Base-by-base conservation (phyloP, 2,888 invertebrate species). In the Clistopyga incitator region DNA sequence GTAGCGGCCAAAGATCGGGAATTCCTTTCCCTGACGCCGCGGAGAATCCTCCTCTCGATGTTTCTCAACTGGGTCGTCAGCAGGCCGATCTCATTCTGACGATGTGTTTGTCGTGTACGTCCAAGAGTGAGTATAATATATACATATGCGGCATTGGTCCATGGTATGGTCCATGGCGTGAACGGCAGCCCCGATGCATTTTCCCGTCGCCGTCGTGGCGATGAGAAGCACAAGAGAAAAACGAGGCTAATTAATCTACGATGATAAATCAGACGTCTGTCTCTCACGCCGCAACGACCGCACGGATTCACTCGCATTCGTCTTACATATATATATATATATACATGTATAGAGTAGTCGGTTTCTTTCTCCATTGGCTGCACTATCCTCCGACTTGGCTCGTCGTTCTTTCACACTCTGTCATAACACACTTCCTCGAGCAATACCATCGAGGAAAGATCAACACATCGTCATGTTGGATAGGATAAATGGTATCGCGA, bases 1-100 rank as follows among this genome's bases (percentile, higher is more conserved):
- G 86, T 87, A 47, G 90, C 95, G 61, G 95, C 95, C 82, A 98
- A 94, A 56, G 97, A 95, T 1, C 96, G 95, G 0, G 97, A 96
- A 72, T 96, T 97, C 90, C 96, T 95, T 80, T 97, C 97, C 86
- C 97, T 97, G 90, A 97, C 96, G 90, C 97, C 96, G 2, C 96
- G 95, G 83, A 98, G 94, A 50, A 98, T 94, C 84, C 96, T 94
- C 90, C 96, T 96, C 93, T 98, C 97, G 47, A 98, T 95, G 78
- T 96, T 94, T 64, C 97, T 95, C 91, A 97, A 96, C 92, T 98
- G 98, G 42, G 95, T 94, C 86, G 96, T 96, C 59, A 96, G 93
- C 76, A 95, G 93, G 45, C 93, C 88, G 81, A 92, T 88, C 86
- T 91, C 92, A 68, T 82, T 88, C 92, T 92, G 82, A 29, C 75